A percentile compares a stretch with the other conserved stretches of the same genome.
These are phyloP conservation scores for Chymomyza amoena DNA, from an alignment of 2,888 invertebrate genomes.

Conservation along the genomic window DNA sequence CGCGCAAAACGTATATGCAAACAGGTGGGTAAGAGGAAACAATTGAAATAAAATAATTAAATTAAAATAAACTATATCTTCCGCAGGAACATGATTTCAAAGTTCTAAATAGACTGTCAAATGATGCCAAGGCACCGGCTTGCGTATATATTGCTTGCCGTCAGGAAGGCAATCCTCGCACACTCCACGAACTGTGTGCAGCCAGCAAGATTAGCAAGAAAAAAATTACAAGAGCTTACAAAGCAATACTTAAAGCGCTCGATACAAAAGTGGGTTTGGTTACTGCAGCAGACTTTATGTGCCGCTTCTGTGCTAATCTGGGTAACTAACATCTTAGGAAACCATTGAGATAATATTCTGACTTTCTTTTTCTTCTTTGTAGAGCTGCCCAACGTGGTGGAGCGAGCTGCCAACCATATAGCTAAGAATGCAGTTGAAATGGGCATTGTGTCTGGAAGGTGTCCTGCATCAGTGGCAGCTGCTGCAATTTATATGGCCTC, in stretches of 20 bases:
- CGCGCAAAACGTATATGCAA: conserved; percentile 98
- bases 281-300: conserved; percentile 99
- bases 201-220: conserved; percentile 99
- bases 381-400: conserved; percentile 89
- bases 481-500: conserved; percentile 99
- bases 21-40: conserved; percentile 82
- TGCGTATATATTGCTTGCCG: conserved; percentile 99
- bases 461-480: conserved; percentile 99
- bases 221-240: conserved; percentile 98
- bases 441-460: conserved; percentile 98
- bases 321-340: conserved; percentile 76
- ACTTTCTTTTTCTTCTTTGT: conserved; percentile 7
- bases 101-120: conserved; percentile 95
- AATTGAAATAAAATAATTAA: not conserved
- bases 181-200: conserved; percentile 99
- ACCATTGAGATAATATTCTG: not conserved
- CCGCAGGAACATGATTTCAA: conserved; percentile 92
- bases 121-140: conserved; percentile 99
- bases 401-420: conserved; percentile 96
- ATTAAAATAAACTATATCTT: not conserved
- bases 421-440: conserved; percentile 97
- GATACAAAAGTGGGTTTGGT: conserved; percentile 98
- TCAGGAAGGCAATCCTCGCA: conserved; percentile 98
- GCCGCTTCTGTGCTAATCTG: conserved; percentile 97
- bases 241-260: conserved; percentile 95